Percentiles rank a stretch among this genome's conserved stretches.
Evolutionary conservation across 2,888 invertebrate species (phyloP).

Genomic region (Macaria notata): DNA sequence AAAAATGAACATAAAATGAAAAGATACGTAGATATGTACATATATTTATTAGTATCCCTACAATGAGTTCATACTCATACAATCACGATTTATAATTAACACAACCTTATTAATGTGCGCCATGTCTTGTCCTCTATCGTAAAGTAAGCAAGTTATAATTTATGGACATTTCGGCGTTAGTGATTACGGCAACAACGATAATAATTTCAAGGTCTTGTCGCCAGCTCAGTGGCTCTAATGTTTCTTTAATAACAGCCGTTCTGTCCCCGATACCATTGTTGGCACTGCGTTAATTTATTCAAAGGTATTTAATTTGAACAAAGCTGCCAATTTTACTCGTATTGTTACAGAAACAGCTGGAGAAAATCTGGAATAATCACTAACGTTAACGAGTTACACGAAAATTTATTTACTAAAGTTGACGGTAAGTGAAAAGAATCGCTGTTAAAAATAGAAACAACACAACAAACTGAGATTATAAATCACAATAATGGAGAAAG

Average conservation of each 20-base stretch:
- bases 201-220: conserved; percentile 24
- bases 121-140: not conserved
- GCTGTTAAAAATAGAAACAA: not conserved
- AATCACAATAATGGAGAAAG: conserved; percentile 4
- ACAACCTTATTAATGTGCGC: no score
- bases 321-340: conserved; percentile 4
- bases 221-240: conserved; percentile 23
- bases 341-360: conserved; percentile 8
- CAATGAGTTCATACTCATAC: no score
- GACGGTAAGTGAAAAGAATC: not conserved
- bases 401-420: no score
- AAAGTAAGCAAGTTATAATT: conserved; percentile 5
- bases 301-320: conserved; percentile 15
- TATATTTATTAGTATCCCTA: no score
- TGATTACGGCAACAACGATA: conserved; percentile 12
- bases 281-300: conserved; percentile 19
- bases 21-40: no score
- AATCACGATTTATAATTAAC: no score
- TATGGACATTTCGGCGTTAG: conserved; percentile 15
- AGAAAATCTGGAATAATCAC: not conserved
- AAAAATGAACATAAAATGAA: no score
- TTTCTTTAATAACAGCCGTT: conserved; percentile 21
- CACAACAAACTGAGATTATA: not conserved
- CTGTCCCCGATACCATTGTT: conserved; percentile 20
- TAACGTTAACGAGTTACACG: no score